These are phyloP conservation scores for Daboia siamensis DNA, from an alignment of 2,113 vertebrate species.

Conservation along the genomic window DNA sequence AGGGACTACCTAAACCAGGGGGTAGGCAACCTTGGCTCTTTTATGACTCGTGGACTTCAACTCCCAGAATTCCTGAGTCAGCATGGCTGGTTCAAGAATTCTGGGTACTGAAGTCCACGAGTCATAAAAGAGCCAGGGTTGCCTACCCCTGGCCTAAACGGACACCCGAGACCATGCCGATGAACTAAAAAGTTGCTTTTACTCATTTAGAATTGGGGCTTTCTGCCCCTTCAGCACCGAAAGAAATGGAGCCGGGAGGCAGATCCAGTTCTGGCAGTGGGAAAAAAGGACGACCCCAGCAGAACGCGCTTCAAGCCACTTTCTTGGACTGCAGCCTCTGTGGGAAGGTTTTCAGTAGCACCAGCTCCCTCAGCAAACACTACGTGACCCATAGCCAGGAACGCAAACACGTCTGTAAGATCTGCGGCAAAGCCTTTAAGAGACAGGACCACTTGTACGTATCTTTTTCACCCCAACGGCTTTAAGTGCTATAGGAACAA, in stretches of 20 bases:
- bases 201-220: slow-evolving; percentile 48
- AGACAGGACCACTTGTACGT: slow-evolving; percentile 75
- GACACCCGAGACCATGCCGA: neutral
- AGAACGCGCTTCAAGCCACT: slow-evolving; percentile 34
- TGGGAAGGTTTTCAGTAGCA: slow-evolving; percentile 68
- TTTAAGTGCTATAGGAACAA: neutral
- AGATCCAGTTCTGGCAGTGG: slow-evolving; percentile 27
- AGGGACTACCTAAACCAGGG: no score
- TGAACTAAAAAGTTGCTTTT: slow-evolving; percentile 15
- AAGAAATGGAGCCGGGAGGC: slow-evolving; percentile 46
- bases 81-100: no score
- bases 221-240: neutral
- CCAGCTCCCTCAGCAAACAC: slow-evolving; percentile 71
- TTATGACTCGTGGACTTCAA: no score
- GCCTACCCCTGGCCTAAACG: no score
- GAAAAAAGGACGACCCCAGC: slow-evolving; percentile 43
- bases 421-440: slow-evolving; percentile 74
- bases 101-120: no score
- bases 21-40: no score
- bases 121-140: no score
- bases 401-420: slow-evolving; percentile 63
- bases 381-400: slow-evolving; percentile 71
- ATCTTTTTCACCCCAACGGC: neutral
- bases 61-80: no score
- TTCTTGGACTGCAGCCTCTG: slow-evolving; percentile 66